Percentiles rank a stretch among this genome's conserved stretches.
These are phyloP conservation scores for Sebastes itinus DNA, from an alignment of 2,797 vertebrate genomes.

Conservation along the genomic window DNA sequence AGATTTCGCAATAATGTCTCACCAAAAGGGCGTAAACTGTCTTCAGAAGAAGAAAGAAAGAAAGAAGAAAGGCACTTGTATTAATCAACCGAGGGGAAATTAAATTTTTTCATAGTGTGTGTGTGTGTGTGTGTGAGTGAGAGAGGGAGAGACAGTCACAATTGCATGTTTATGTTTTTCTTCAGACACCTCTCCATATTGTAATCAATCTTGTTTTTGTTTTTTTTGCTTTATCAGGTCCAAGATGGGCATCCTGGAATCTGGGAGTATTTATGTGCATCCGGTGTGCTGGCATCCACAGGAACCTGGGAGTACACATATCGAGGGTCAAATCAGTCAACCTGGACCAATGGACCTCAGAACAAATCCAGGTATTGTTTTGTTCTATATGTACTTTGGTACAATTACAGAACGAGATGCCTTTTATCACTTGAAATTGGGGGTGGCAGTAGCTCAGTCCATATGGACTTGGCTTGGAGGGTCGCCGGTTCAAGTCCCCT, in stretches of 20 bases:
- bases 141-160: accelerated
- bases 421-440: background rate
- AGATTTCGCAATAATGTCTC: background rate
- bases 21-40: background rate
- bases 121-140: no score
- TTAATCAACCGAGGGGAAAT: no score
- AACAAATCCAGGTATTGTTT: conserved; percentile 94
- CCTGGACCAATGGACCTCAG: conserved; percentile 98
- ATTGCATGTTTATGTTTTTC: background rate
- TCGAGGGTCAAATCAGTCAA: conserved; percentile 99
- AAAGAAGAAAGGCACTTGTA: no score
- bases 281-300: conserved; percentile 97
- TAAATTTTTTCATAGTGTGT: accelerated
- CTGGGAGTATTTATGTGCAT: conserved; percentile 98
- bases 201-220: conserved; percentile 61
- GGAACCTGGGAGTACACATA: conserved; percentile 98
- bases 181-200: background rate
- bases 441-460: no score
- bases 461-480: no score
- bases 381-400: background rate
- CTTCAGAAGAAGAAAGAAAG: no score
- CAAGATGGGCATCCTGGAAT: conserved; percentile 99
- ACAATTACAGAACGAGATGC: background rate
- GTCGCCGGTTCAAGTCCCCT: no score
- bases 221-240: conserved; percentile 81